Evolutionary conservation across 2,797 vertebrate species (phyloP), one percentile per base, ranked within the genome.

Genomic region (Sorex maritimensis): DNA sequence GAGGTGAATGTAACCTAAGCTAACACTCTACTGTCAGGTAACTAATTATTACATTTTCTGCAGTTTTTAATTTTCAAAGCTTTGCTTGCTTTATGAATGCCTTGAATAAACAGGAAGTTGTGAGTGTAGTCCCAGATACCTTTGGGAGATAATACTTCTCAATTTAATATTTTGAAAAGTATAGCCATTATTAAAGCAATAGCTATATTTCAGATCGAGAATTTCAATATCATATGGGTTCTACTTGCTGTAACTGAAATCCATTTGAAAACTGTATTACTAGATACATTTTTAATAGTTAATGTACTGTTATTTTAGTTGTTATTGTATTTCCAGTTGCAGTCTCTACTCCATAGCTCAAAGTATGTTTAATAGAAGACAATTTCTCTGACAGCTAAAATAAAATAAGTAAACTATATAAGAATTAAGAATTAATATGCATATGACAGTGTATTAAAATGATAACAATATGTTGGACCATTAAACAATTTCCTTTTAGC

Each of bases 321-420:
- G 30, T 26, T 74, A 86, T 11, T 88, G 1, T 82, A 90, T 85
- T 92, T 91, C 1, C 21, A 93, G 28, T 17, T 63, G 49, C 55
- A 92, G 11, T 82, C 17, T 67, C 26, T 81, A 68, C 3, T 78
- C 88, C 0, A 2, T 67, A 63, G 23, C 49, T 77, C 68, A 61
- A 14, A 38, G 52, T 17, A 81, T 58, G 7, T 4, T 58, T 44
- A 73, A 86, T 67, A 55, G 11, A 88, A 46, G 71, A 73, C 0
- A 1, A 52, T 94, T 82, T 81, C n/a, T 77, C 38, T 94, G 44
- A 72, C 91, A 84, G 11, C 23, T 92, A 38, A 6, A 92, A 78
- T 74, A 61, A 71, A 38, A 21, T 71, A 78, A 38, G 24, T 71
- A 78, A 82, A 65, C 49, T 65, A 73, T 55, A 58, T 84, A 49